Evolutionary conservation across 2,113 vertebrate species (phyloP), one percentile per base, ranked within the genome.

Genomic region (Leptobrachium ailaonicum): DNA sequence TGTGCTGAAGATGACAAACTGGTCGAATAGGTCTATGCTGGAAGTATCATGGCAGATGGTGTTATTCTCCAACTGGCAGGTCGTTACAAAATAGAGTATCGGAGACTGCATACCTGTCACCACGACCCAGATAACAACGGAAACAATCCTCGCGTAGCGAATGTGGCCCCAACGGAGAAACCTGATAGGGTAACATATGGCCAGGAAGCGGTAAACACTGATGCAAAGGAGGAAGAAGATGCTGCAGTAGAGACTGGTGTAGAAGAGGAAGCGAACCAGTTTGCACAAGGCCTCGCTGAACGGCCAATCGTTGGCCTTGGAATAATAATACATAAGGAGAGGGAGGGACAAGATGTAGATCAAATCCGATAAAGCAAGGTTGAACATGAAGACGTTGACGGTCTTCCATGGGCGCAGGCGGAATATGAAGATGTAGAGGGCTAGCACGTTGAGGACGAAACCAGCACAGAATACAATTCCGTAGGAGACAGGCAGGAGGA

Each of bases 161-260:
- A 93, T 88, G 0, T 86, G 96, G 47, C 94, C 90, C 97, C 97
- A 99, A 64, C 73, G 87, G 79, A 97, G 89, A 0, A 97, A 98
- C 43, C 85, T 92, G 58, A 98, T 89, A 0, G 98, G 97, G 71
- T 93, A 92, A 83, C 97, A 93, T 83, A 99, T 86, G 0, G 97
- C 97, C 82, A 98, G 76, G 80, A 97, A 99, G 0, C 98, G 92
- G 53, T 98, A 95, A 74, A 96, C 66, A 77, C 96, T 99, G 92
- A 99, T 98, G 78, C 96, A 98, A 63, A 94, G 95, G 83, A 99
- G 92, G 89, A 99, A 99, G 10, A 98, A 92, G 87, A 99, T 97
- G 87, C 89, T 96, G 90, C 96, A 95, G 71, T 99, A 99, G 11
- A 99, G 91, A 86, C 99, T 99, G 85, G 95, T 92, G 86, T 99